Evolutionary conservation across 2,797 vertebrate genomes (phyloP).

Genomic region (Tympanoctomys barrerae): DNA sequence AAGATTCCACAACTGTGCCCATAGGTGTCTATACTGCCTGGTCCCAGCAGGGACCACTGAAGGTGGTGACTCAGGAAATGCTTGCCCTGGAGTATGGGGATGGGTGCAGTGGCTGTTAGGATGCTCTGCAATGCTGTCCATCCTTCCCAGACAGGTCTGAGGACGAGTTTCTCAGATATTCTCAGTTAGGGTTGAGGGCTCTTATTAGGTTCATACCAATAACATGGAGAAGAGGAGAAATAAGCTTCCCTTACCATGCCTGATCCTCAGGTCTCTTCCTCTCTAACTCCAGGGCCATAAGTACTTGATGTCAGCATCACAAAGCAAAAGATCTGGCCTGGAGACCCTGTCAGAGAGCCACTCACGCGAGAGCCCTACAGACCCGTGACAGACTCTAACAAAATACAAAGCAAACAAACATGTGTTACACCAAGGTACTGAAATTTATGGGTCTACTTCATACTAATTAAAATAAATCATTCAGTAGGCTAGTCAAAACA

Average conservation of each 20-base stretch:
- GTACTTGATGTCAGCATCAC: neutral
- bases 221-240: neutral
- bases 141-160: neutral
- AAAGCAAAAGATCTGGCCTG: neutral
- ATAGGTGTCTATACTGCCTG: neutral
- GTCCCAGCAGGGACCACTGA: neutral
- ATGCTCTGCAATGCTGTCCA: rapidly evolving
- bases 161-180: neutral
- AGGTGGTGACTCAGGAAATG: neutral
- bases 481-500: neutral
- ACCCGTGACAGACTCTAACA: neutral
- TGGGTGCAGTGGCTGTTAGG: rapidly evolving
- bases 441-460: neutral
- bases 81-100: neutral
- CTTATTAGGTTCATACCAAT: neutral
- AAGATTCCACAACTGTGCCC: neutral
- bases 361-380: neutral
- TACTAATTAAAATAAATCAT: neutral
- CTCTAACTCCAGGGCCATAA: neutral
- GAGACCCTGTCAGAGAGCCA: neutral
- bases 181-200: neutral
- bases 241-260: neutral
- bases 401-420: too few species aligned
- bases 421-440: neutral
- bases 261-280: neutral